These are phyloP conservation scores for Caradrina clavipalpis DNA, from an alignment of 2,888 invertebrate species.

Conservation along the genomic window DNA sequence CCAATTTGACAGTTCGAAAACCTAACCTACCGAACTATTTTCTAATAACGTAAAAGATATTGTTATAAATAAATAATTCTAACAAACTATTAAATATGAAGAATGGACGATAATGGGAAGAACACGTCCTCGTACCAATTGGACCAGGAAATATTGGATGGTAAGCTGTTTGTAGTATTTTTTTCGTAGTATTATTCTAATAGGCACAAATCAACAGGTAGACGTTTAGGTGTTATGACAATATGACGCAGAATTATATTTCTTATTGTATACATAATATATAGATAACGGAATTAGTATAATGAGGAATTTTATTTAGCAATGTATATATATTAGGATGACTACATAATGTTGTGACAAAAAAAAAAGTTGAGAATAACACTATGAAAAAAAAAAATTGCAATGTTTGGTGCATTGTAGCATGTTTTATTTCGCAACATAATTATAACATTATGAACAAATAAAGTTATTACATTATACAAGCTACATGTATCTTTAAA, in stretches of 20 bases:
- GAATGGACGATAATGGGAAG: constrained; percentile 89
- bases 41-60: constrained; percentile 73
- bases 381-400: constrained; percentile 2
- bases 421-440: not conserved
- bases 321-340: constrained; percentile 10
- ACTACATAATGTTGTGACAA: not conserved
- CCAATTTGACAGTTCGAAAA: constrained; percentile 53
- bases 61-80: constrained; percentile 73
- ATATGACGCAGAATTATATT: constrained; percentile 67
- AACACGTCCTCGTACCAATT: constrained; percentile 86
- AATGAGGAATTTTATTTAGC: constrained; percentile 14
- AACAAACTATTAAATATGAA: constrained; percentile 86
- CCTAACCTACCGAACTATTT: constrained; percentile 74
- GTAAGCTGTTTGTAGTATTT: constrained; percentile 72
- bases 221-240: constrained; percentile 64
- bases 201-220: constrained; percentile 70
- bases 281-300: constrained; percentile 36
- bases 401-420: constrained; percentile 11
- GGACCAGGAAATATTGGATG: constrained; percentile 88
- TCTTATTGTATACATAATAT: constrained; percentile 51
- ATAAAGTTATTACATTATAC: not conserved
- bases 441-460: not conserved
- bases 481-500: not conserved
- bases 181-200: constrained; percentile 69
- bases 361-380: constrained; percentile 1